Percentiles rank a stretch among this genome's conserved stretches.
phyloP scores from a whole-genome alignment of 2,888 invertebrate species.

The Rhodophaea formosa region DNA sequence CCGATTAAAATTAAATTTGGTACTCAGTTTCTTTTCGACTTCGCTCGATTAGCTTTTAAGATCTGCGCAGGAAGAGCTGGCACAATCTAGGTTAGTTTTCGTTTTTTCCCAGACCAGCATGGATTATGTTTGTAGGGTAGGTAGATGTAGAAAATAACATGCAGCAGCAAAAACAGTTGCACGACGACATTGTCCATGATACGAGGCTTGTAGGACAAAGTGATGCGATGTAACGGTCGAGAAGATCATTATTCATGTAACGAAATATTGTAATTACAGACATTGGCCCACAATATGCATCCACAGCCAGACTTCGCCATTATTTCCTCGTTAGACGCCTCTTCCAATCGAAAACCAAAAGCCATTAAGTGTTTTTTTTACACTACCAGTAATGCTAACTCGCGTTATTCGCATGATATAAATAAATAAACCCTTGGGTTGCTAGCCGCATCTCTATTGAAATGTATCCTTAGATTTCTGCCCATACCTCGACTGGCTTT shows the following conservation, averaged over 20 bases:
- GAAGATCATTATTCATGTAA: constrained; percentile 16
- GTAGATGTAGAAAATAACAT: background rate
- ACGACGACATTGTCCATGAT: background rate
- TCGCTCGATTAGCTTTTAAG: too few relatives aligned
- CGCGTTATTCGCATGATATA: too few relatives aligned
- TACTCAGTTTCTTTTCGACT: too few relatives aligned
- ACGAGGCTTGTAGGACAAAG: background rate
- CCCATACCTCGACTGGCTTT: too few relatives aligned
- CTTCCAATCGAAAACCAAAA: constrained; percentile 2
- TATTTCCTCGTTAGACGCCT: constrained; percentile 28
- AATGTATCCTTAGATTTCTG: too few relatives aligned
- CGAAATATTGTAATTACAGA: constrained; percentile 11
- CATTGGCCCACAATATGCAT: constrained; percentile 1
- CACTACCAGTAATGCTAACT: too few relatives aligned
- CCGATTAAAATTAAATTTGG: too few relatives aligned
- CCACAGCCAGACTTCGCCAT: constrained; percentile 20
- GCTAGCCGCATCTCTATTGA: too few relatives aligned
- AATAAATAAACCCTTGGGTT: too few relatives aligned
- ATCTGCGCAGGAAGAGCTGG: too few relatives aligned
- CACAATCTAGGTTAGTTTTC: too few relatives aligned
- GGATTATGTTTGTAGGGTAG: background rate
- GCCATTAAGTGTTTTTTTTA: background rate
- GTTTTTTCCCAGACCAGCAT: too few relatives aligned
- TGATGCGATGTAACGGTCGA: constrained; percentile 10
- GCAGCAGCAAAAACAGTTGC: background rate